These are phyloP conservation scores for Eugnorisma glareosa DNA, from an alignment of 2,888 invertebrate species.

Conservation along the genomic window DNA sequence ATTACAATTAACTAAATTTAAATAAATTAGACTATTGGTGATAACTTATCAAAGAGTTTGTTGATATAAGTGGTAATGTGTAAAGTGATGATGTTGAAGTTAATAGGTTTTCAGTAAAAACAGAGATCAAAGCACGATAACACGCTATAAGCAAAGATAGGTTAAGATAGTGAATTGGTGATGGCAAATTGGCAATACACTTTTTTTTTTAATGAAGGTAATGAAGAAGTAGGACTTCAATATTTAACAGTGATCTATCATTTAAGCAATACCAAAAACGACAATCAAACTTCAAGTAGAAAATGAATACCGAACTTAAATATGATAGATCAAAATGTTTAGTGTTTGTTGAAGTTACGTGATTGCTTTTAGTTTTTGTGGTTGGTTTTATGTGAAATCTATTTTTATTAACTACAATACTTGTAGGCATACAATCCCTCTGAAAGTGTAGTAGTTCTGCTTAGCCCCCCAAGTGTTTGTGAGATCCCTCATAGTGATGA, in stretches of 20 bases:
- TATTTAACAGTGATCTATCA: slow-evolving; percentile 6
- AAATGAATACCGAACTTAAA: neutral
- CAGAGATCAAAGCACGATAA: slow-evolving; percentile 7
- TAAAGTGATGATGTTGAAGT: neutral
- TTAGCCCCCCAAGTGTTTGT: slow-evolving; percentile 60
- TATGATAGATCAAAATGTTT: slow-evolving; percentile 8
- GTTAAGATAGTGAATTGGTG: slow-evolving; percentile 20
- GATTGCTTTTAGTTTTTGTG: slow-evolving; percentile 59
- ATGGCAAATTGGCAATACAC: slow-evolving; percentile 21
- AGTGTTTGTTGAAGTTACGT: slow-evolving; percentile 45
- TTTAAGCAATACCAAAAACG: slow-evolving; percentile 28
- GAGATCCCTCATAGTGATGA: slow-evolving; percentile 49
- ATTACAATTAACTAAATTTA: neutral
- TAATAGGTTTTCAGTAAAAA: neutral
- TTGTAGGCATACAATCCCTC: slow-evolving; percentile 14
- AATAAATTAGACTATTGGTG: neutral
- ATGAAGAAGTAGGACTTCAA: neutral
- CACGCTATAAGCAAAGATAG: neutral
- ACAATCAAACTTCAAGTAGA: slow-evolving; percentile 5
- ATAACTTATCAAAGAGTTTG: neutral
- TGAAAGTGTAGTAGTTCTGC: slow-evolving; percentile 55
- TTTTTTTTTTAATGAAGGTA: neutral
- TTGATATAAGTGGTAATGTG: neutral
- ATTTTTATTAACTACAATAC: slow-evolving; percentile 36
- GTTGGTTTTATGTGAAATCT: slow-evolving; percentile 56